Percentiles rank a stretch among this genome's conserved stretches.
Conservation (phyloP, 1,140 invertebrate species). For the Drosophila chauvacae region DNA sequence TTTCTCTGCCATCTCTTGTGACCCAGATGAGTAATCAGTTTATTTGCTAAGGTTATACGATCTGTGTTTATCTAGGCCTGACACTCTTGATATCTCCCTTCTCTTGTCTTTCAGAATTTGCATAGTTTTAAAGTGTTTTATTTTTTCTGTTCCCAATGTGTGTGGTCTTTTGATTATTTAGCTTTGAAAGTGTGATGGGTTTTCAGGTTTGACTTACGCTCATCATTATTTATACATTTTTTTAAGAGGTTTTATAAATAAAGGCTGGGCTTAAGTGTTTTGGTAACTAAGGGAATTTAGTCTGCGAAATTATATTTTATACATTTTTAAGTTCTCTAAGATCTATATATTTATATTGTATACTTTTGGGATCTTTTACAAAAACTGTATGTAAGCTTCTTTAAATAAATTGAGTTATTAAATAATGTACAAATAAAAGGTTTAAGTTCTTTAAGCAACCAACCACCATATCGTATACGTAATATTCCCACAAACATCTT, state of each 20-base stretch:
- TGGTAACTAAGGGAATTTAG: neutral
- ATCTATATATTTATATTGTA: slow-evolving; percentile 13
- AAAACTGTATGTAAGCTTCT: slow-evolving; percentile 11
- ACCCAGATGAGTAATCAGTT: slow-evolving; percentile 56
- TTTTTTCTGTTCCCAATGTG: slow-evolving; percentile 9
- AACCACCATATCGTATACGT: slow-evolving; percentile 1
- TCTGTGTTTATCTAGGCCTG: neutral
- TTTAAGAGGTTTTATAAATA: neutral
- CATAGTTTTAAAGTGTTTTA: slow-evolving; percentile 16
- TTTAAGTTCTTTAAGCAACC: neutral
- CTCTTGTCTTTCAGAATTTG: slow-evolving; percentile 33
- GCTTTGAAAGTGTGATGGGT: neutral
- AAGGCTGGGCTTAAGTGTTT: neutral
- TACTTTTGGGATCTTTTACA: slow-evolving; percentile 34
- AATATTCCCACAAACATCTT: neutral
- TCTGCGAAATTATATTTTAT: too few species aligned
- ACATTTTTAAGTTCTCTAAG: neutral
- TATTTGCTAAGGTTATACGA: neutral
- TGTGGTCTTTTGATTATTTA: slow-evolving; percentile 31
- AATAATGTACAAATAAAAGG: neutral
- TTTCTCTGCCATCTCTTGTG: slow-evolving; percentile 41
- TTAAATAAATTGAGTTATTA: neutral
- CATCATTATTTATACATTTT: neutral
- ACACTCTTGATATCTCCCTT: neutral
- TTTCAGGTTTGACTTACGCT: neutral